Evolutionary conservation across 2,797 vertebrate genomes (phyloP).

Genomic region (Gambusia yucatana): DNA sequence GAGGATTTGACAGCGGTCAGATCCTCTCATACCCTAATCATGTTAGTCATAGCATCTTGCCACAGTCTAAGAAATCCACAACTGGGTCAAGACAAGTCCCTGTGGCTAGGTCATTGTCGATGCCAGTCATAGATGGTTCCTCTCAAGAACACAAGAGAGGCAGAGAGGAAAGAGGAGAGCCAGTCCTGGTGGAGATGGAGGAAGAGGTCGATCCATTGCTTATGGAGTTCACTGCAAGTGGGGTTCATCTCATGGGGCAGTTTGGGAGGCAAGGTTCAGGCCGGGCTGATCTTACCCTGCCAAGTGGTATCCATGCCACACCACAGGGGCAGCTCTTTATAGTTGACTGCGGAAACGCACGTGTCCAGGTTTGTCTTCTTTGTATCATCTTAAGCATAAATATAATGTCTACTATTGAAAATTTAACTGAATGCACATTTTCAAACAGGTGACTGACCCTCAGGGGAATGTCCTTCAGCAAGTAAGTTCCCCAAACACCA

Average conservation of each 20-base stretch:
- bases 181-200: conserved; percentile 60
- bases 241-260: conserved; percentile 69
- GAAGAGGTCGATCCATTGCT: conserved; percentile 60
- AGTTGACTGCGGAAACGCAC: conserved; percentile 85
- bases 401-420: not conserved
- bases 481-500: conserved; percentile 66
- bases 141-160: conserved; percentile 55
- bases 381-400: not conserved
- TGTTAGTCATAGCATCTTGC: conserved; percentile 30
- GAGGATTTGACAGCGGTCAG: conserved; percentile 35
- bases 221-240: conserved; percentile 29
- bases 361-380: conserved; percentile 77
- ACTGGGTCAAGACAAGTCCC: conserved; percentile 32
- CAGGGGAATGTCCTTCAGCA: conserved; percentile 83
- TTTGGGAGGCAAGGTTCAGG: conserved; percentile 87
- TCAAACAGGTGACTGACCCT: conserved; percentile 76
- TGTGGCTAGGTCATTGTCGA: conserved; percentile 75
- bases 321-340: conserved; percentile 82
- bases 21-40: conserved; percentile 27
- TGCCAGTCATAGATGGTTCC: conserved; percentile 77
- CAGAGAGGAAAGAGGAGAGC: conserved; percentile 55
- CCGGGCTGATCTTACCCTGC: conserved; percentile 81
- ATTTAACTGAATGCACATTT: conserved; percentile 24
- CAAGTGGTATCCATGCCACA: conserved; percentile 81
- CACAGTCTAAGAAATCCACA: conserved; percentile 32